These are phyloP conservation scores for Paramisgurnus dabryanus DNA, from an alignment of 2,113 vertebrate species.

Conservation along the genomic window DNA sequence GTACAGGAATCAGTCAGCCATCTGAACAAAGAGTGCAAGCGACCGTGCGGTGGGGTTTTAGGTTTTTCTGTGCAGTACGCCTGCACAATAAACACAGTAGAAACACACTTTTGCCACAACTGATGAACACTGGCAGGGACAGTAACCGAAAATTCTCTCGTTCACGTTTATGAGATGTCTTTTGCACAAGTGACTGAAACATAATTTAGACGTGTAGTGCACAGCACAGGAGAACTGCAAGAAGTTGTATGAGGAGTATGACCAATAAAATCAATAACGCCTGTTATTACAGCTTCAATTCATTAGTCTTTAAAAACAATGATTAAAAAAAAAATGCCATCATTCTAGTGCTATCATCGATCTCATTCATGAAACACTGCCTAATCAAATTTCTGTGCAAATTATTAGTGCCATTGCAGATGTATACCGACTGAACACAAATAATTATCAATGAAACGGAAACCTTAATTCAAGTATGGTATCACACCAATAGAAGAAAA, in stretches of 20 bases:
- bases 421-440: too few species aligned
- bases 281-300: slow-evolving; percentile 12
- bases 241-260: neutral
- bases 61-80: slow-evolving; percentile 68
- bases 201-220: neutral
- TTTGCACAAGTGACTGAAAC: too few species aligned
- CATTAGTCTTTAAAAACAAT: neutral
- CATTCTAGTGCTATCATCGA: neutral
- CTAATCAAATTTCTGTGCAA: neutral
- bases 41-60: slow-evolving; percentile 67
- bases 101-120: slow-evolving; percentile 19
- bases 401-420: too few species aligned
- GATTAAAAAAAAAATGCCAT: neutral
- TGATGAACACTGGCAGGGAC: neutral
- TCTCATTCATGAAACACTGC: neutral
- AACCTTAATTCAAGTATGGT: too few species aligned
- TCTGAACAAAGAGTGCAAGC: slow-evolving; percentile 80
- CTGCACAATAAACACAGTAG: slow-evolving; percentile 72
- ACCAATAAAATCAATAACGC: slow-evolving; percentile 9
- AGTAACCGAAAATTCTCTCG: neutral
- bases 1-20: slow-evolving; percentile 87
- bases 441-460: too few species aligned
- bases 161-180: neutral
- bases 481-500: too few species aligned
- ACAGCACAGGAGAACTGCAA: neutral